Conservation (phyloP, 2,797 vertebrate species). For the Molossus alvarezi region DNA sequence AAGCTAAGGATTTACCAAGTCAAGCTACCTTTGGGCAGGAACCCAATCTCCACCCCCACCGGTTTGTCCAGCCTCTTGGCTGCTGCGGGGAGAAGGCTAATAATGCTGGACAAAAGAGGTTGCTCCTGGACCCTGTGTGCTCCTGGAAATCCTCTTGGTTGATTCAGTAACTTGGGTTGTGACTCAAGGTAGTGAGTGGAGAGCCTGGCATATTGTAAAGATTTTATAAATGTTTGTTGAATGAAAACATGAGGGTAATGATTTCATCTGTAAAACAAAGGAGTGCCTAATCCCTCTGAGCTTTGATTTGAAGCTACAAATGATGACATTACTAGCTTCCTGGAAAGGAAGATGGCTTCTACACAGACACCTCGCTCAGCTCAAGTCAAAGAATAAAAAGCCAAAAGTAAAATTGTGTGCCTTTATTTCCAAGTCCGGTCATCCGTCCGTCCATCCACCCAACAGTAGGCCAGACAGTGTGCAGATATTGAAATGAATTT, state of each 20-base stretch:
- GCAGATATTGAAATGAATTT: conserved; percentile 7
- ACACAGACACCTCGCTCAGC: not conserved
- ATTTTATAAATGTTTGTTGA: not conserved
- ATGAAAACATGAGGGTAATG: not conserved
- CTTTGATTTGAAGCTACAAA: conserved; percentile 4
- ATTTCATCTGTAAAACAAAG: conserved; percentile 31
- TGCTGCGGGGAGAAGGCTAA: not conserved
- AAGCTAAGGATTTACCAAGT: not conserved
- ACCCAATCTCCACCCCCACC: not conserved
- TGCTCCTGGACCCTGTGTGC: not conserved
- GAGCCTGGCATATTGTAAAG: not conserved
- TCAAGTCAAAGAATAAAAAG: conserved; percentile 19
- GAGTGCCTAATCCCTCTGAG: not conserved
- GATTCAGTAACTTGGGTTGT: not conserved
- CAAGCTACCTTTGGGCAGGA: not conserved
- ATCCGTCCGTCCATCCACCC: not conserved
- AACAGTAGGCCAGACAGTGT: not conserved
- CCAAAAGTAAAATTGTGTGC: not conserved
- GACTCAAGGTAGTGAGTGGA: not conserved
- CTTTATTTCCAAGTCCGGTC: not conserved
- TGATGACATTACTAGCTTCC: not conserved
- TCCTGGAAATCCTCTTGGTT: not conserved
- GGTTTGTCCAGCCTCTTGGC: not conserved
- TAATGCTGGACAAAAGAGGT: not conserved
- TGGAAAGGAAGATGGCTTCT: not conserved